Conservation (phyloP, 37 sponge, comb jelly and placozoan species). For the Geodia barretti region DNA sequence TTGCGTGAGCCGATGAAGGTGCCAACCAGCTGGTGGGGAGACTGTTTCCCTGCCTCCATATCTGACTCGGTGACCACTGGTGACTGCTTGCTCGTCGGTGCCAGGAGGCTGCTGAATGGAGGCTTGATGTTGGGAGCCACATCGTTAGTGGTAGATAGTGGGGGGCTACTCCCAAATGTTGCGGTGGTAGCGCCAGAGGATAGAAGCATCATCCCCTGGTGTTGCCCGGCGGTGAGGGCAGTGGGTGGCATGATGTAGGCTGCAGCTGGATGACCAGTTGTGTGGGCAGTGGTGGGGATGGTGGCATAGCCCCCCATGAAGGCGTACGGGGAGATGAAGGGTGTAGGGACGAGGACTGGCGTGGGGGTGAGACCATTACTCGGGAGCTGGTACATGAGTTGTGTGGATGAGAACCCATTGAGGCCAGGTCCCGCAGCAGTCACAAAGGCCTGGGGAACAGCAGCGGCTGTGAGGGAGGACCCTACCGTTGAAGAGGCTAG, state of each 20-base stretch:
- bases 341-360: slow-evolving; percentile 24
- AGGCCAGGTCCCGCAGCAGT: background rate
- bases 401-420: background rate
- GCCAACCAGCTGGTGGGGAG: background rate
- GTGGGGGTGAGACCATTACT: background rate
- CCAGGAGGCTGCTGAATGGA: background rate
- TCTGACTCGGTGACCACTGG: background rate
- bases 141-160: background rate
- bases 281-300: background rate
- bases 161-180: background rate
- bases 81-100: background rate
- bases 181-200: background rate
- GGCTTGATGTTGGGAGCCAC: background rate
- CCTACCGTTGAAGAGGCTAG: background rate
- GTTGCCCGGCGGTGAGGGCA: background rate
- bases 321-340: slow-evolving; percentile 27
- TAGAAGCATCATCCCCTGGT: slow-evolving; percentile 19
- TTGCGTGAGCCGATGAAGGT: slow-evolving; percentile 7
- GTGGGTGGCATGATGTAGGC: background rate
- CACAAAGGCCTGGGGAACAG: background rate
- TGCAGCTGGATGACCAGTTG: background rate
- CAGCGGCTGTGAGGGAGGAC: slow-evolving; percentile 12
- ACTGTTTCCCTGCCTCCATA: background rate
- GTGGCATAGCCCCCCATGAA: slow-evolving; percentile 28
- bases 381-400: background rate